Evolutionary conservation across 2,113 vertebrate species (phyloP).

Genomic region (Craseonycteris thonglongyai): DNA sequence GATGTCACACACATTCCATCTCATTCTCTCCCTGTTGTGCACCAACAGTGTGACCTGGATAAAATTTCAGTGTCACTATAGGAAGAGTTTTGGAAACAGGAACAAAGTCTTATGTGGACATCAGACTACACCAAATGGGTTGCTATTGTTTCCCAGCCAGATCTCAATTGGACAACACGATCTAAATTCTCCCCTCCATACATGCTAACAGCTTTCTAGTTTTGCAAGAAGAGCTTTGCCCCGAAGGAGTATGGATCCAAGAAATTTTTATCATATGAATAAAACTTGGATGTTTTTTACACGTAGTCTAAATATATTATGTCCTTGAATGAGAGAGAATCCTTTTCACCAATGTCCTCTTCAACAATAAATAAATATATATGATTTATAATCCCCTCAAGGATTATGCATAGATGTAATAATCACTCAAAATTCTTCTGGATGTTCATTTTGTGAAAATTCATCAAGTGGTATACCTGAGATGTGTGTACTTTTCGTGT

Average conservation of each 20-base stretch:
- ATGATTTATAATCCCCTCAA: neutral
- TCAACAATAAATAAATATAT: conserved; percentile 3
- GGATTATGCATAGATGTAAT: neutral
- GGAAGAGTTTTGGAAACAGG: neutral
- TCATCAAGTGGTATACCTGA: neutral
- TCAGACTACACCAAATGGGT: neutral
- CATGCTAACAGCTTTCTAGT: neutral
- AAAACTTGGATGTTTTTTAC: neutral
- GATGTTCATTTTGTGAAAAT: neutral
- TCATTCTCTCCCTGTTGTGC: neutral
- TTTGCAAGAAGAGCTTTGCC: neutral
- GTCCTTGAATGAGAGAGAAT: neutral
- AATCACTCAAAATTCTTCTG: neutral
- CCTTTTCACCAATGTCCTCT: neutral
- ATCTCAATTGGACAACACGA: neutral
- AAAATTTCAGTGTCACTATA: neutral
- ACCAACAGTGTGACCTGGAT: neutral
- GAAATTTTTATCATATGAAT: neutral
- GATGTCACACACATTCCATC: neutral
- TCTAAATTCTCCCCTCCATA: neutral
- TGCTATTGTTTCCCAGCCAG: neutral
- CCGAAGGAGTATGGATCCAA: neutral
- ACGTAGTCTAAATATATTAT: neutral
- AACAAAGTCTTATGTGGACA: neutral
- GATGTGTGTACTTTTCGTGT: neutral